These are phyloP conservation scores for Penaeus japonicus DNA, from an alignment of 1,140 invertebrate genomes.

Conservation along the genomic window DNA sequence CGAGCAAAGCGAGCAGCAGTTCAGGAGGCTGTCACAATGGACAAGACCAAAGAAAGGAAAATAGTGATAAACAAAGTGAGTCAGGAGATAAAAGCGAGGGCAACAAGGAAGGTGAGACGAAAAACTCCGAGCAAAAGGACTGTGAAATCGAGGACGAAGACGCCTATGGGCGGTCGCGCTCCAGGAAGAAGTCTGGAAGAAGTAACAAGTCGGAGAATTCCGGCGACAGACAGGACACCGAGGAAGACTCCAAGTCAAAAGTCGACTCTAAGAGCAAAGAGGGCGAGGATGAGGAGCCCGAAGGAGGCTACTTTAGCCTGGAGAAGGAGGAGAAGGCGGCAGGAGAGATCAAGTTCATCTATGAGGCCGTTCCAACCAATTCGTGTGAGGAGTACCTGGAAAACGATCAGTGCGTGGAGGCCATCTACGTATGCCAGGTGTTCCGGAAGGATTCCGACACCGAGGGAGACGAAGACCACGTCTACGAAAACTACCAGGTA, in stretches of 20 bases:
- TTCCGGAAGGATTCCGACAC: conserved; percentile 11
- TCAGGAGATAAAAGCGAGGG: not conserved
- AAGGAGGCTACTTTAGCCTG: conserved; percentile 53
- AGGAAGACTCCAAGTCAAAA: not conserved
- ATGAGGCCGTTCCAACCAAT: conserved; percentile 22
- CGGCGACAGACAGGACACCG: too few species aligned
- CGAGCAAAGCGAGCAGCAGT: not conserved
- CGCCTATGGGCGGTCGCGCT: not conserved
- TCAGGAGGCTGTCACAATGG: not conserved
- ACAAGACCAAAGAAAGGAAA: not conserved
- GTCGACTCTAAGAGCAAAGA: not conserved
- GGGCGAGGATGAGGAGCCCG: conserved; percentile 26
- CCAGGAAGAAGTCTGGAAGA: not conserved
- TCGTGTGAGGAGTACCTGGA: conserved; percentile 23
- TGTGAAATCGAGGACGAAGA: not conserved
- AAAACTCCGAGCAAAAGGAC: not conserved
- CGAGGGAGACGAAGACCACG: conserved; percentile 22
- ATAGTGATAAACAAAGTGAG: not conserved
- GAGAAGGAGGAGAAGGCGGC: conserved; percentile 47
- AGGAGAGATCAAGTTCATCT: conserved; percentile 35
- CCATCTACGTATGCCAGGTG: conserved; percentile 52
- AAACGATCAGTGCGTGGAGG: conserved; percentile 46
- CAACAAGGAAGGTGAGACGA: not conserved
- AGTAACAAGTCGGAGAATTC: too few species aligned
- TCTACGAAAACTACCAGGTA: conserved; percentile 34